Base-by-base conservation (phyloP, 2,113 vertebrate species). In the Otocyon megalotis region DNA sequence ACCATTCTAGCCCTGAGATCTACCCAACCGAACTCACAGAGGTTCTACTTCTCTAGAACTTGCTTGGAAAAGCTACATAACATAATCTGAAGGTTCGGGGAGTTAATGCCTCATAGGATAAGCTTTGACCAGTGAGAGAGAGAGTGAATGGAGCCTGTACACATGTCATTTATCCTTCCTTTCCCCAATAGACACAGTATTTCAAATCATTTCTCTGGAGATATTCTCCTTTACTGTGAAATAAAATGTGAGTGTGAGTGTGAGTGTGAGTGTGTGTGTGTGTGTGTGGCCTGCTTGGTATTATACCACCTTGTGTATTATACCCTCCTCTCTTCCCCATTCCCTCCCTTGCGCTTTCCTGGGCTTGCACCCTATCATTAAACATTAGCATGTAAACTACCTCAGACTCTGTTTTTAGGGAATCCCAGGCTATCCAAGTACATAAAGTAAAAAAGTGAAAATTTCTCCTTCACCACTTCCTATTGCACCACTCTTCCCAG, bases 61-160 rank as follows among this genome's bases (percentile, higher is more conserved):
- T 84, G 56, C 67, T 58, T 54, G 91, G 69, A 76, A 26, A 37
- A 43, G 12, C 32, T 24, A 54, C 43, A 15, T 37, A 65, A 54
- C 69, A 54, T 56, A n/a, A 30, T 26, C 58, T 30, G 69, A 30
- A 63, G 81, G 43, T 37, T 19, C 19, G 35, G 22, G 53, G 43
- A 17, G 24, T 56, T 54, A 37, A 19, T 0, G 8, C 32, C 22
- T 22, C 14, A 0, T 54, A 50, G 14, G 8, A 60, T 11, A 32
- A 86, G 65, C 43, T 53, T 85, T 48, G 62, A 50, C 12, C 12
- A 86, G 43, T n/a, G 62, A 53, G 12, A 13, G 26, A n/a, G 2
- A 67, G 35, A 28, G 22, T 8, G 24, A 20, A 35, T 19, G 19
- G 22, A 71, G n/a, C 50, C 50, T 3, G 8, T 16, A 54, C 8